Evolutionary conservation across 35 echinoderm and acorn worm genomes (phyloP), one percentile per base, ranked within the genome.

Genomic region (Acanthaster planci): DNA sequence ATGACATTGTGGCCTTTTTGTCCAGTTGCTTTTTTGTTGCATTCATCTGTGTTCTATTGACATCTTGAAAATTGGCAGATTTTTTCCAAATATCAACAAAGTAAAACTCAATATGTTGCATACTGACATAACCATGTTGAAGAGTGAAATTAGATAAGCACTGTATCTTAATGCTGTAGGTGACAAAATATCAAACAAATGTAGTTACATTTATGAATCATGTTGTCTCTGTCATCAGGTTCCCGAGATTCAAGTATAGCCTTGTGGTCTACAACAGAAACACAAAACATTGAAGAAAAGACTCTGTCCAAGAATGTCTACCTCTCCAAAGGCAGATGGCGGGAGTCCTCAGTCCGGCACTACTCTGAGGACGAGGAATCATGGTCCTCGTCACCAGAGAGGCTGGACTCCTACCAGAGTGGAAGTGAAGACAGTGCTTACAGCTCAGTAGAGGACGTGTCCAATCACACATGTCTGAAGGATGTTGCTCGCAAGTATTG

Each of bases 201-300:
- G 4, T 18, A 18, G n/a, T 17, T 17, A 17, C 32, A 7, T 68
- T 27, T 68, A 68, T 18, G 18, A 68, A 68, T 23, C 8, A 17
- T 17, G 17, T 5, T 35, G 32, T 17, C 42, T 47, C 42, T 12
- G 12, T 47, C 42, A 12, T 37, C 67, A 89, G 87, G 87, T 77
- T 89, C 87, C 5, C 47, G 87, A 77, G 87, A 89, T 77, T 83
- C 80, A 8, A 81, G 67, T 34, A 83, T 89, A 52, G 52, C 60
- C 10, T 6, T 89, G n/a, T 89, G 87, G 87, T 84, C 56, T 10
- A 80, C 77, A 0, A 52, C 30, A 7, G 76, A 82, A 55, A 81
- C 64, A 14, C 34, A 34, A 26, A 31, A 14, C 64, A 21, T 10
- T 10, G 34, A 72, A 72, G 64, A 72, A 10, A 72, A 34, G 64